These are phyloP conservation scores for Columbina picui DNA, from an alignment of 2,113 vertebrate genomes.

Conservation along the genomic window DNA sequence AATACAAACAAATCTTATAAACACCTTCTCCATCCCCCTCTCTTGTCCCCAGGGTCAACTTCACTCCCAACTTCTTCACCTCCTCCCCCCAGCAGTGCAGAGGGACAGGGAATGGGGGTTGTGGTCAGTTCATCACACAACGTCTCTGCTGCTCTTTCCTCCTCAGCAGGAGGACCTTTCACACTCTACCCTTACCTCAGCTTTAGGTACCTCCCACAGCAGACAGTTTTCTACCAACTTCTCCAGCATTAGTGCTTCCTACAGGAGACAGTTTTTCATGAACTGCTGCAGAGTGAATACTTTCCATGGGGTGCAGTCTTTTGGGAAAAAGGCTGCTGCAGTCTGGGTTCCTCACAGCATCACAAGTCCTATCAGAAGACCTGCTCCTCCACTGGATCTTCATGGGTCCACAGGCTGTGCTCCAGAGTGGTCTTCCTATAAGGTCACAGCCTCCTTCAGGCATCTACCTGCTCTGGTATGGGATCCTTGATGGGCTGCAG, in stretches of 20 bases:
- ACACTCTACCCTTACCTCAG: background rate
- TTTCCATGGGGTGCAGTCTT: background rate
- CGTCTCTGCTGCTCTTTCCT: too few relatives aligned
- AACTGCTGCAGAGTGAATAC: too few relatives aligned
- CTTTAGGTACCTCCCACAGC: rapidly evolving
- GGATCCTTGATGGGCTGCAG: background rate
- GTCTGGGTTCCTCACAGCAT: rapidly evolving
- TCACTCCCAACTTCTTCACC: background rate
- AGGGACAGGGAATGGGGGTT: background rate
- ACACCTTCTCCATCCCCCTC: too few relatives aligned
- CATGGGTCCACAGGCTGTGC: background rate
- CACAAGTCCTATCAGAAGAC: background rate
- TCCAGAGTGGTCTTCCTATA: rapidly evolving
- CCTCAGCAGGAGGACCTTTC: too few relatives aligned
- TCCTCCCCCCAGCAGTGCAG: rapidly evolving
- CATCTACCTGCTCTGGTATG: too few relatives aligned
- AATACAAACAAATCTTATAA: background rate
- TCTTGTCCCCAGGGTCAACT: background rate
- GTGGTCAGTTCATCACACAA: background rate
- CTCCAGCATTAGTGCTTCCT: background rate
- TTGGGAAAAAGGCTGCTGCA: background rate
- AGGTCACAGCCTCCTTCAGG: background rate
- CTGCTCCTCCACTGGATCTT: background rate
- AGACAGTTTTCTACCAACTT: background rate
- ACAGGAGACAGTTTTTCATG: background rate